Evolutionary conservation across 2,888 invertebrate species (phyloP).

Genomic region (Drosophila falleni): DNA sequence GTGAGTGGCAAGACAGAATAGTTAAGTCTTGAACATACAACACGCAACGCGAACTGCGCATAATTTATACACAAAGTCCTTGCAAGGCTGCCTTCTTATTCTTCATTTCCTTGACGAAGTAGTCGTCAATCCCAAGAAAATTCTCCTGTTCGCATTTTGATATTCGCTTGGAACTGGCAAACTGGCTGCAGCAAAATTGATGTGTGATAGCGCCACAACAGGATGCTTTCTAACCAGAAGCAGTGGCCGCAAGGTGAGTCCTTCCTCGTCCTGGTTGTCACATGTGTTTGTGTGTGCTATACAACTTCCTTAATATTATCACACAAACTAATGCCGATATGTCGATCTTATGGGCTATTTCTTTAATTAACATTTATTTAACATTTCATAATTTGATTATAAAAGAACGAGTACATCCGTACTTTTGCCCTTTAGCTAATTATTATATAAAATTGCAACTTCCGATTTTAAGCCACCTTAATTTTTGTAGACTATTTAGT

Average conservation of each 20-base stretch:
- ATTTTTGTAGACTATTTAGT: too few species aligned
- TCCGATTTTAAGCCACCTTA: too few species aligned
- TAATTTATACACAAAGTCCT: slow-evolving; percentile 37
- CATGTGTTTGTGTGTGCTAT: not conserved
- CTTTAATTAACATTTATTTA: too few species aligned
- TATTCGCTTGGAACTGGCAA: slow-evolving; percentile 46
- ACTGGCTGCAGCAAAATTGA: slow-evolving; percentile 84
- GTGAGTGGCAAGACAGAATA: slow-evolving; percentile 10
- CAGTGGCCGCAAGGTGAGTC: slow-evolving; percentile 84
- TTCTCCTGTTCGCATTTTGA: slow-evolving; percentile 33
- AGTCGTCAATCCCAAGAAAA: slow-evolving; percentile 1
- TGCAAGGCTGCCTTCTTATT: slow-evolving; percentile 16
- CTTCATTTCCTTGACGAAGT: not conserved
- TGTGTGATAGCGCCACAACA: slow-evolving; percentile 91
- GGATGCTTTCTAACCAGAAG: slow-evolving; percentile 88
- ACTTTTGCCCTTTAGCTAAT: too few species aligned
- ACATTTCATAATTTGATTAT: too few species aligned
- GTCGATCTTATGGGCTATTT: not conserved
- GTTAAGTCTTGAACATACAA: slow-evolving; percentile 15
- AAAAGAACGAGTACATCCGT: too few species aligned
- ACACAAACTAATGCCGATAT: slow-evolving; percentile 32
- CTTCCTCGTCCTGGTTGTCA: not conserved
- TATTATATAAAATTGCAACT: too few species aligned
- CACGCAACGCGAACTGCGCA: slow-evolving; percentile 31
- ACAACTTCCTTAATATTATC: slow-evolving; percentile 31